Percentiles rank a stretch among this genome's conserved stretches.
phyloP scores from a whole-genome alignment of 2,797 vertebrate genomes.

The Epinephelus coioides region DNA sequence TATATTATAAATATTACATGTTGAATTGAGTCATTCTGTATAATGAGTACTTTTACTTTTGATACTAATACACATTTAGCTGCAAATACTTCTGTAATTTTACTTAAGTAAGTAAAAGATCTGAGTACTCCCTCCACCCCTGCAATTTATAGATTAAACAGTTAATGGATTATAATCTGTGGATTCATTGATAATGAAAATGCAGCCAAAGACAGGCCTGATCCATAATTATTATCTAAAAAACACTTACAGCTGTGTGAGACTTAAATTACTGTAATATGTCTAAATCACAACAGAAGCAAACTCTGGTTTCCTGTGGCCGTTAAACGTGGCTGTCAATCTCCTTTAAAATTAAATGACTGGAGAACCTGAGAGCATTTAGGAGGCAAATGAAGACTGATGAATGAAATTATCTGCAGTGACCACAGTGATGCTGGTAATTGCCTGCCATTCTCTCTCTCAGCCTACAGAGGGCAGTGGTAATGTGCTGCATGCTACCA shows the following conservation, averaged over 20 bases:
- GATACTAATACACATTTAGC: no score
- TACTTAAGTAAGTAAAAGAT: no score
- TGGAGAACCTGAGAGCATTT: slow-evolving; percentile 30
- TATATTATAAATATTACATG: not conserved
- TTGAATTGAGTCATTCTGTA: not conserved
- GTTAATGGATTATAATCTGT: not conserved
- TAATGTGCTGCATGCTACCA: slow-evolving; percentile 27
- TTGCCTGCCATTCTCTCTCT: slow-evolving; percentile 50
- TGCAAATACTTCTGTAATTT: not conserved
- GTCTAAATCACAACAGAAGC: slow-evolving; percentile 3
- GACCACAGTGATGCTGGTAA: slow-evolving; percentile 18
- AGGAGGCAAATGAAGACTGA: slow-evolving; percentile 37
- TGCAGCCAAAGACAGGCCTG: not conserved
- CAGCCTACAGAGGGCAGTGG: slow-evolving; percentile 76
- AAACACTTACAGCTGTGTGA: not conserved
- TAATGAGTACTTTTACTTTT: not conserved
- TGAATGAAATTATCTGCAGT: slow-evolving; percentile 32
- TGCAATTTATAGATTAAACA: not conserved
- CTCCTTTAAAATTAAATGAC: slow-evolving; percentile 29
- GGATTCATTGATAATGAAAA: not conserved
- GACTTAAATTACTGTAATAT: not conserved
- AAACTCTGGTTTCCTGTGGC: slow-evolving; percentile 17
- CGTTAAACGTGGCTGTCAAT: not conserved
- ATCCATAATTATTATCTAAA: not conserved
- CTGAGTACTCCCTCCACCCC: not conserved